A percentile compares a stretch with the other conserved stretches of the same genome.
Conservation (phyloP, 2,888 invertebrate genomes). For the Phania funesta region DNA sequence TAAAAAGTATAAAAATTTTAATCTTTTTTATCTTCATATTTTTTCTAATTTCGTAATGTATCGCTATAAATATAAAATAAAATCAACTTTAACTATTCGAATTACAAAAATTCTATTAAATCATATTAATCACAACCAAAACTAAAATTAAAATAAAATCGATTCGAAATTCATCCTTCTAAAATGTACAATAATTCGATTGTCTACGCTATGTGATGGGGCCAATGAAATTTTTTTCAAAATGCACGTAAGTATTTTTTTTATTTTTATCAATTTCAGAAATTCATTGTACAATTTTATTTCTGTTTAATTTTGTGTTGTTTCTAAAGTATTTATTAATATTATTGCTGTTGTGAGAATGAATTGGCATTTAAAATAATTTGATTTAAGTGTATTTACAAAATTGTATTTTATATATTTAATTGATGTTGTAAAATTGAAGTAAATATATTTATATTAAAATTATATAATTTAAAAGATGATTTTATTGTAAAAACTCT, state of each 20-base stretch:
- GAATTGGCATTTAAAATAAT: constrained; percentile 42
- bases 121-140: constrained; percentile 56
- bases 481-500: constrained; percentile 3
- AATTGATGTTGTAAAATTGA: constrained; percentile 56
- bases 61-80: constrained; percentile 56
- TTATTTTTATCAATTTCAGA: constrained; percentile 44
- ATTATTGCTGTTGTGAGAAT: constrained; percentile 23
- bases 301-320: constrained; percentile 57
- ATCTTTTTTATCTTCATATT: constrained; percentile 67
- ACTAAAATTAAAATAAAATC: constrained; percentile 28
- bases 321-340: constrained; percentile 16
- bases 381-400: constrained; percentile 13
- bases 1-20: constrained; percentile 52
- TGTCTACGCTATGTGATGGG: constrained; percentile 48
- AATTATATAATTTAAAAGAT: constrained; percentile 15
- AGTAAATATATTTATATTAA: constrained; percentile 11
- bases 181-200: constrained; percentile 55
- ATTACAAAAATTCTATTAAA: constrained; percentile 51
- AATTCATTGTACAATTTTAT: constrained; percentile 48
- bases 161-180: constrained; percentile 54
- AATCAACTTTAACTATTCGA: constrained; percentile 60
- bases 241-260: constrained; percentile 46
- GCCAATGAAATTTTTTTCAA: neutral
- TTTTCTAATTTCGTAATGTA: constrained; percentile 65
- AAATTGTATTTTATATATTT: constrained; percentile 9